These are phyloP conservation scores for Hypomecis punctinalis DNA, from an alignment of 2,888 invertebrate genomes.

Conservation along the genomic window DNA sequence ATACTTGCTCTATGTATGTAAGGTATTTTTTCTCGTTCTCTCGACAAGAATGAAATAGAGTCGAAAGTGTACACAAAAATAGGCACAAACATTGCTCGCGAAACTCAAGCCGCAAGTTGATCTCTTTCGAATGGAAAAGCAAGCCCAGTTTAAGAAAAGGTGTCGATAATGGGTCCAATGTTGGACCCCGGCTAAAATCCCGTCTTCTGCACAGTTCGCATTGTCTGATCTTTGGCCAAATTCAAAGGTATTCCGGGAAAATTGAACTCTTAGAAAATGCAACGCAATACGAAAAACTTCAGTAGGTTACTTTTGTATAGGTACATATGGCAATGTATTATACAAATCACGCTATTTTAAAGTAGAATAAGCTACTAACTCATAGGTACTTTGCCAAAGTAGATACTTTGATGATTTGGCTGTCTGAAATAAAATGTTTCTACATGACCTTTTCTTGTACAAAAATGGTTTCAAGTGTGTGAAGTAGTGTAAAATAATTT, in stretches of 20 bases:
- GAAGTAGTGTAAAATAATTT: too few species aligned
- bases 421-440: too few species aligned
- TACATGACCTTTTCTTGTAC: too few species aligned
- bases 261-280: slow-evolving; percentile 47
- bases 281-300: slow-evolving; percentile 13
- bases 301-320: background rate
- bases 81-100: background rate
- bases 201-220: slow-evolving; percentile 49
- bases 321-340: background rate
- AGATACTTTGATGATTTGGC: too few species aligned
- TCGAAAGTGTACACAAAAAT: background rate
- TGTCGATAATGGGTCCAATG: slow-evolving; percentile 52
- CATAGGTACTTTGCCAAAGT: too few species aligned
- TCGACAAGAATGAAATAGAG: background rate
- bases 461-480: too few species aligned
- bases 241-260: slow-evolving; percentile 44
- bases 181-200: slow-evolving; percentile 44
- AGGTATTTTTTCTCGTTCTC: background rate
- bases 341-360: background rate
- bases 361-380: too few species aligned
- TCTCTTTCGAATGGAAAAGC: slow-evolving; percentile 48
- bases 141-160: slow-evolving; percentile 46
- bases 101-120: slow-evolving; percentile 28
- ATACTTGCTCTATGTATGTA: too few species aligned
- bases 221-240: slow-evolving; percentile 54